Base-by-base conservation (phyloP, 1,140 invertebrate species). In the Cryptotermes secundus region DNA sequence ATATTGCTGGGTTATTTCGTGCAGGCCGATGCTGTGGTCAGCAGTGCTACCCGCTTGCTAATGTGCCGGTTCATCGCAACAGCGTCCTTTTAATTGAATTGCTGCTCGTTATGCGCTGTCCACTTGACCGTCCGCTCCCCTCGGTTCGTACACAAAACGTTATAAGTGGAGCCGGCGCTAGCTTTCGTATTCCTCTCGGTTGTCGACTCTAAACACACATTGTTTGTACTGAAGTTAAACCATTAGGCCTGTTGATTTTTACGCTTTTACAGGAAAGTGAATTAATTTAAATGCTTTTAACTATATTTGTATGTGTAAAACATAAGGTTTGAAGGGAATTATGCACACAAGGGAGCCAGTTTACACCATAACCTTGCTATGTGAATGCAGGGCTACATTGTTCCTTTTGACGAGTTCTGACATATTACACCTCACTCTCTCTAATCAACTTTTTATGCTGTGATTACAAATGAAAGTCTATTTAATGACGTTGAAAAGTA, bases 1-100 rank as follows among this genome's bases (percentile, higher is more conserved):
- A 22, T 49, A 49, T 19, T 49, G 19, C 1, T 22, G 45, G 45
- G 14, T 49, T 49, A 49, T 49, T 49, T 49, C 22, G 45, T 49
- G 19, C 19, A 22, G 14, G 45, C 16, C 45, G 14, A 22, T 49
- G 45, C 14, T 49, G 14, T 19, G 45, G 45, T 22, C 22, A 49
- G 45, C 45, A 49, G 19, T 49, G 19, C 14, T 19, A 19, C 14
- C 45, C 3, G 45, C 12, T 49, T 6, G 59, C 59, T 72, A 31
- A n/a, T 72, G 59, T 72, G 59, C 4, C 26, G 59, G 59, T 72
- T 72, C 59, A 31, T 31, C n/a, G 59, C 59, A n/a, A 31, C 26
- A 72, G 80, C 4, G 22, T 16, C 80, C 42, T 7, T 34, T 35
- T 81, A 81, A 81, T 81, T 81, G 80, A 35, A 81, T 81, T 81